A percentile compares a stretch with the other conserved stretches of the same genome.
phyloP scores from a whole-genome alignment of 2,888 invertebrate genomes.

The Agrenia bidenticulata region DNA sequence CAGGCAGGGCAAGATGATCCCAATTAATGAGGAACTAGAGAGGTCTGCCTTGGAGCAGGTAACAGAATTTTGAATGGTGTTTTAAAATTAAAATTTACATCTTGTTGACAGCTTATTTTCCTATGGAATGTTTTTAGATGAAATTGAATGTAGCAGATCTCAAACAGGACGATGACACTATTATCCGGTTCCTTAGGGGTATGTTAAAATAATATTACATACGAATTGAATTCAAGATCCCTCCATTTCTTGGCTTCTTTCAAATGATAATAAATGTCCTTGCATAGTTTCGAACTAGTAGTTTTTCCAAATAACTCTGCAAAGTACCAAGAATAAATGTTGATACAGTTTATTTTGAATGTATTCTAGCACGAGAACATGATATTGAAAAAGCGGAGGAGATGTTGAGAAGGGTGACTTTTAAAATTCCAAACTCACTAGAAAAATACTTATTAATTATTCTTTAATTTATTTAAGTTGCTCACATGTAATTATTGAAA shows the following conservation, averaged over 20 bases:
- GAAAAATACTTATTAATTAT: background rate
- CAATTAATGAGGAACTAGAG: no score
- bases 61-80: no score
- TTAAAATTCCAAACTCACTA: background rate
- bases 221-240: background rate
- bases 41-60: no score
- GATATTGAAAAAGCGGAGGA: conserved; percentile 33
- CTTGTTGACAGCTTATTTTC: no score
- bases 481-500: no score
- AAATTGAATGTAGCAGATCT: conserved; percentile 25
- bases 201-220: background rate
- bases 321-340: background rate
- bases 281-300: no score
- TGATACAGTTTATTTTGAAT: background rate
- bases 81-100: no score
- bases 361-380: conserved; percentile 25
- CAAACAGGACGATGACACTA: conserved; percentile 28
- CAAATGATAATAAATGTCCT: no score
- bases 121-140: conserved; percentile 15
- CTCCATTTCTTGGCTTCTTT: background rate
- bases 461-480: no score
- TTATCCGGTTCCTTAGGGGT: conserved; percentile 34
- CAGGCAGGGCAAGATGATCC: no score
- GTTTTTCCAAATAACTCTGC: no score
- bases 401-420: conserved; percentile 28